Base-by-base conservation (phyloP, 2,888 invertebrate genomes). In the Ametastegia equiseti region DNA sequence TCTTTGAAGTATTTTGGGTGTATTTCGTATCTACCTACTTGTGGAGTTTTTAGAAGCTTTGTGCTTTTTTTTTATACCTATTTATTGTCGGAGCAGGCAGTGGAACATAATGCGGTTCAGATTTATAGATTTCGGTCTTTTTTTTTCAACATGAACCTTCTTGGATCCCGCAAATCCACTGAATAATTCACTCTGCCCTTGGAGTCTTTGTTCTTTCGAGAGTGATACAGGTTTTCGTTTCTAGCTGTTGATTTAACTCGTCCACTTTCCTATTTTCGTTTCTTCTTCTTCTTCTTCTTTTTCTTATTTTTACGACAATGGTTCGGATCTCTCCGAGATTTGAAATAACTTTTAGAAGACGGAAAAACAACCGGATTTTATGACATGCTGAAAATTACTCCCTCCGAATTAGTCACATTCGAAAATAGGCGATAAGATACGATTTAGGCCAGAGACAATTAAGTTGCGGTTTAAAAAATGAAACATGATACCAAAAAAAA, bases 141-240 rank as follows among this genome's bases (percentile, higher is more conserved):
- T 23, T 47, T 30, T 71, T 47, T 47, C 9, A 13, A 5, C 71
- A 45, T 6, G 3, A 33, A 36, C 19, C 23, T 54, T 50, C 33
- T 50, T 45, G 36, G 75, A 13, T 45, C 36, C 13, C 15, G 5
- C 30, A 54, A 75, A 75, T 75, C 75, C 36, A 54, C 54, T 75
- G 75, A 75, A 75, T 75, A 75, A 75, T 75, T 75, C 54, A 54
- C 75, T 54, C 36, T 71, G 13, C 19, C 75, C 4, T 23, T 47
- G 27, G 75, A 36, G 11, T 75, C 50, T 75, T 54, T 45, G 75
- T 75, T 54, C 75, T 75, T 50, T 54, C 13, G 13, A 5, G 54
- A 54, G n/a, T n/a, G 50, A 54, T 54, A 75, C 33, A 36, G n/a
- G 36, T 11, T 1, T 57, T 57, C 13, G 23, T 30, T 1, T 15